A percentile compares a stretch with the other conserved stretches of the same genome.
phyloP scores from a whole-genome alignment of 2,888 invertebrate species.

The Ectropis crepuscularia region DNA sequence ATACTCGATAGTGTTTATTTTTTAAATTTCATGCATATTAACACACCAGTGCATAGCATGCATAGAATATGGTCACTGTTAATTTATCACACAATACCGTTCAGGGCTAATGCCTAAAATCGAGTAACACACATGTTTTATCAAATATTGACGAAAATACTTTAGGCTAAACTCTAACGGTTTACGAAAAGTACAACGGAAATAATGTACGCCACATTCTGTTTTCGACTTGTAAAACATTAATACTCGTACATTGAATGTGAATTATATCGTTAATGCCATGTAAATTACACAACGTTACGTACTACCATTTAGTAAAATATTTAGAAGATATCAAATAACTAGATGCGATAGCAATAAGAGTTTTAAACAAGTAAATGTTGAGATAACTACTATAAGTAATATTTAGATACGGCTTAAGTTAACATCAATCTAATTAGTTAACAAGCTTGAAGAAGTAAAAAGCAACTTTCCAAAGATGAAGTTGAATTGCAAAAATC shows the following conservation, averaged over 20 bases:
- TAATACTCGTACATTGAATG: too few relatives aligned
- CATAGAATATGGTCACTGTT: conserved; percentile 16
- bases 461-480: neutral
- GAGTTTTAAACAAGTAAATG: too few relatives aligned
- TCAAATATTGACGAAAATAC: neutral
- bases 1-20: conserved; percentile 11
- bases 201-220: too few relatives aligned
- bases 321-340: too few relatives aligned
- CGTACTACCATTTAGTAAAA: too few relatives aligned
- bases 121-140: conserved; percentile 18
- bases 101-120: conserved; percentile 5
- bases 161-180: too few relatives aligned
- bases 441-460: neutral
- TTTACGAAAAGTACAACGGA: too few relatives aligned
- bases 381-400: too few relatives aligned
- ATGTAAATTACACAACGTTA: too few relatives aligned
- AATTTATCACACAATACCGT: conserved; percentile 18
- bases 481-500: conserved; percentile 8
- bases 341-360: too few relatives aligned
- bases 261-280: too few relatives aligned
- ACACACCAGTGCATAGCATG: conserved; percentile 21
- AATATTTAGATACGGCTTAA: neutral
- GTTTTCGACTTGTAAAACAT: too few relatives aligned
- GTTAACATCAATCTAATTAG: neutral
- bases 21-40: conserved; percentile 26